phyloP scores from a whole-genome alignment of 2,113 vertebrate genomes.

The Struthidea cinerea region DNA sequence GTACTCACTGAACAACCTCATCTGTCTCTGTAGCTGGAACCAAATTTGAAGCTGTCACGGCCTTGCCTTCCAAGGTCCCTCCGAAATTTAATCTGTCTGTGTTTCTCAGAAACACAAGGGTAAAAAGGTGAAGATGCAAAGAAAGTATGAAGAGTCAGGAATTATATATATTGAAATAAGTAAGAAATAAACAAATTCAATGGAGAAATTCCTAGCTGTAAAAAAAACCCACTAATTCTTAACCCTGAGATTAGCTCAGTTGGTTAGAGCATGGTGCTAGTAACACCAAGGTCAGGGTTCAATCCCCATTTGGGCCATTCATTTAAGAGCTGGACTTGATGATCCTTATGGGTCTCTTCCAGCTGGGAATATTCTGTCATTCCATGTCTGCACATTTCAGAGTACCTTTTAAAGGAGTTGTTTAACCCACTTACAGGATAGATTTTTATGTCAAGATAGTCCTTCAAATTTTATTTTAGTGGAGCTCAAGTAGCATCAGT shows the following conservation, averaged over 20 bases:
- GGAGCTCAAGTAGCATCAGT: background rate
- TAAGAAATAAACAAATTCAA: background rate
- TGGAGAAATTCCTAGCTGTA: background rate
- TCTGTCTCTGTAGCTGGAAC: background rate
- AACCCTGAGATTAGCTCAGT: background rate
- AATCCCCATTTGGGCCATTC: background rate
- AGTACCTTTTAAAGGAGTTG: background rate
- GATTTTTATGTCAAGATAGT: background rate
- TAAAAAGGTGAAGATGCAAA: background rate
- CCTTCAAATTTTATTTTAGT: background rate
- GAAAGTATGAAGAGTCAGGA: background rate
- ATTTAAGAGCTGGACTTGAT: background rate
- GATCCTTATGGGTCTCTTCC: background rate
- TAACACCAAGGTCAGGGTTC: background rate
- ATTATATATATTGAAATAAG: background rate
- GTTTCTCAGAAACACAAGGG: background rate
- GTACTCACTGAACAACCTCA: background rate
- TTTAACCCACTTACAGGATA: background rate
- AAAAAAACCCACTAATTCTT: background rate
- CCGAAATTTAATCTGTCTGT: background rate
- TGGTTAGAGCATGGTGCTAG: background rate
- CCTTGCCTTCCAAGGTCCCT: background rate
- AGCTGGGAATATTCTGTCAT: background rate
- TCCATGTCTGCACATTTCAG: background rate
- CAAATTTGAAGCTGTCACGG: background rate